These are phyloP conservation scores for Dryobates pubescens DNA, from an alignment of 2,797 vertebrate species.

Conservation along the genomic window DNA sequence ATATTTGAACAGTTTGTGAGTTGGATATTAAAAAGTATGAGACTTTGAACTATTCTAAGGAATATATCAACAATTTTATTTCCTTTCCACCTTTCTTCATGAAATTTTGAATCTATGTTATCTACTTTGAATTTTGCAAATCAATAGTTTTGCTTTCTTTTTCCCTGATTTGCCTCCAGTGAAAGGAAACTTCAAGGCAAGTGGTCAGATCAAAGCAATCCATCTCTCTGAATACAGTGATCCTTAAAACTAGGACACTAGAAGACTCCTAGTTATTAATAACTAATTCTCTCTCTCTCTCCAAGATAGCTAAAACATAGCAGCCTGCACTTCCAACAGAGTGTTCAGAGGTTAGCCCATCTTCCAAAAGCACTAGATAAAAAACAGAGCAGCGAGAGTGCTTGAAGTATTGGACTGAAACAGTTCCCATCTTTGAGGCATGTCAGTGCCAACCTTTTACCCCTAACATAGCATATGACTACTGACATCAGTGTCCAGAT, in stretches of 20 bases:
- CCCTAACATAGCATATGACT: background rate
- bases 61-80: background rate
- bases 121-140: slow-evolving; percentile 49
- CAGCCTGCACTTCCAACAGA: background rate
- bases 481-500: background rate
- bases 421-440: background rate
- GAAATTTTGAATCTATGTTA: background rate
- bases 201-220: slow-evolving; percentile 45
- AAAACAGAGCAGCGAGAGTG: background rate
- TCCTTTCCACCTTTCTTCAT: slow-evolving; percentile 3
- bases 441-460: background rate
- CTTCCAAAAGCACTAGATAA: background rate
- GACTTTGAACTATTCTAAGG: slow-evolving; percentile 1
- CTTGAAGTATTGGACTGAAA: background rate
- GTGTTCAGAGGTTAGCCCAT: background rate
- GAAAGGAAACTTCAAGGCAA: slow-evolving; percentile 48
- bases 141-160: slow-evolving; percentile 40
- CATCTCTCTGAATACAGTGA: slow-evolving; percentile 31
- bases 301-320: background rate
- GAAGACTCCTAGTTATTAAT: slow-evolving; percentile 22
- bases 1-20: background rate
- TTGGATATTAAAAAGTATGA: background rate
- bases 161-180: slow-evolving; percentile 40
- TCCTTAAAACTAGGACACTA: slow-evolving; percentile 43
- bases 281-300: background rate